Conservation (phyloP, 2,888 invertebrate genomes). For the Sepiola atlantica region DNA sequence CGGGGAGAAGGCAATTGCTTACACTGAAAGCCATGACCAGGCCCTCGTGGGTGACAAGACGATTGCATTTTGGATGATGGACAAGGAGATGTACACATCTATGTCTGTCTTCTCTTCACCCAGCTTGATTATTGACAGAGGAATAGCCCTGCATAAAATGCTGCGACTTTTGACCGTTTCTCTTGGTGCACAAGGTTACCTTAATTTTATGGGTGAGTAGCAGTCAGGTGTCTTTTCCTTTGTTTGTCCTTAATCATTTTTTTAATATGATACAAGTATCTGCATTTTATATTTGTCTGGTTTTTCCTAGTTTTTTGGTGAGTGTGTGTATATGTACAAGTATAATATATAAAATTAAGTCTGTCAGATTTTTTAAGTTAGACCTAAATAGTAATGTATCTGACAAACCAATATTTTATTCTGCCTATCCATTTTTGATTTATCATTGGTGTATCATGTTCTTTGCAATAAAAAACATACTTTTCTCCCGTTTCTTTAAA, state of each 20-base stretch:
- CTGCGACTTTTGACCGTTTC: conserved; percentile 94
- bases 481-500: too few relatives aligned
- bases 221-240: background rate
- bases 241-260: too few relatives aligned
- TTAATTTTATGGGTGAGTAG: conserved; percentile 94
- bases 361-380: too few relatives aligned
- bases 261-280: background rate
- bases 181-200: conserved; percentile 96
- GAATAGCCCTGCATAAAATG: conserved; percentile 96
- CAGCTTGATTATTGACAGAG: conserved; percentile 85
- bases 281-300: background rate
- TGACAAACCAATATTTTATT: too few relatives aligned
- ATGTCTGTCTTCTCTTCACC: conserved; percentile 83
- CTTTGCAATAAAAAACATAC: too few relatives aligned
- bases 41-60: conserved; percentile 90
- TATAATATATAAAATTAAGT: too few relatives aligned
- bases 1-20: conserved; percentile 97
- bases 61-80: conserved; percentile 99
- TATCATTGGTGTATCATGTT: too few relatives aligned
- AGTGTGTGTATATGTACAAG: background rate
- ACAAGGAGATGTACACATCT: conserved; percentile 97
- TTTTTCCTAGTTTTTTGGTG: background rate
- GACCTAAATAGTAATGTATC: too few relatives aligned
- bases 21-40: conserved; percentile 98
- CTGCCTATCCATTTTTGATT: too few relatives aligned